Conservation (phyloP, 2,888 invertebrate genomes). For the Chalcis sispes region DNA sequence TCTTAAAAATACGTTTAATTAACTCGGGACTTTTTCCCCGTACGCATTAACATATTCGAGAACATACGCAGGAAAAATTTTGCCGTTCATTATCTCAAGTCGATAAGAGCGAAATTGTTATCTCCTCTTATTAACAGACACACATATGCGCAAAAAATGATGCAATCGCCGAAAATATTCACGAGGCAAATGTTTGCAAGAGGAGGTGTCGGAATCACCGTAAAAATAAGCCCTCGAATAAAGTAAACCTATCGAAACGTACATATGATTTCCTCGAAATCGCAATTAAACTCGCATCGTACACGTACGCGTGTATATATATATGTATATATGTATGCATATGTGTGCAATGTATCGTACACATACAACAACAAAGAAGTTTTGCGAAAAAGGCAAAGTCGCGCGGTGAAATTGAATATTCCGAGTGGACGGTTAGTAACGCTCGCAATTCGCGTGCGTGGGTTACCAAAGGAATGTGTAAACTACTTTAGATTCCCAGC, state of each 20-base stretch:
- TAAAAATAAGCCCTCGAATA: background rate
- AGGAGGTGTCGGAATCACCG: too few relatives aligned
- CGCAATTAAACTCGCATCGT: background rate
- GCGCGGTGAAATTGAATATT: conserved; percentile 35
- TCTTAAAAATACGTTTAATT: too few relatives aligned
- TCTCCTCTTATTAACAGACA: conserved; percentile 5
- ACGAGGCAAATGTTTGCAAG: conserved; percentile 2
- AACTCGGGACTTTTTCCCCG: too few relatives aligned
- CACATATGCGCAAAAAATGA: conserved; percentile 14
- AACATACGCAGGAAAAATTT: too few relatives aligned
- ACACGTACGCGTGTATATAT: too few relatives aligned
- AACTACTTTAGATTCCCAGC: conserved; percentile 33
- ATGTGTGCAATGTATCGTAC: too few relatives aligned
- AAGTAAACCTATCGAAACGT: too few relatives aligned
- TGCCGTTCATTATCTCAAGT: conserved; percentile 11
- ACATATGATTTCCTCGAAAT: background rate
- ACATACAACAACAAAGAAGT: too few relatives aligned
- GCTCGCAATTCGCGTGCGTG: background rate
- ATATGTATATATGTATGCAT: background rate
- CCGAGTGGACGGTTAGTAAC: background rate
- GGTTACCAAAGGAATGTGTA: conserved; percentile 26
- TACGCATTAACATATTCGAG: too few relatives aligned
- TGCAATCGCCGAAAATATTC: conserved; percentile 34
- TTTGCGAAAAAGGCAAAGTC: conserved; percentile 10
- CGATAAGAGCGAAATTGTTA: conserved; percentile 26